Percentiles rank a stretch among this genome's conserved stretches.
These are phyloP conservation scores for Goniozus legneri DNA, from an alignment of 1,140 invertebrate genomes.

Conservation along the genomic window DNA sequence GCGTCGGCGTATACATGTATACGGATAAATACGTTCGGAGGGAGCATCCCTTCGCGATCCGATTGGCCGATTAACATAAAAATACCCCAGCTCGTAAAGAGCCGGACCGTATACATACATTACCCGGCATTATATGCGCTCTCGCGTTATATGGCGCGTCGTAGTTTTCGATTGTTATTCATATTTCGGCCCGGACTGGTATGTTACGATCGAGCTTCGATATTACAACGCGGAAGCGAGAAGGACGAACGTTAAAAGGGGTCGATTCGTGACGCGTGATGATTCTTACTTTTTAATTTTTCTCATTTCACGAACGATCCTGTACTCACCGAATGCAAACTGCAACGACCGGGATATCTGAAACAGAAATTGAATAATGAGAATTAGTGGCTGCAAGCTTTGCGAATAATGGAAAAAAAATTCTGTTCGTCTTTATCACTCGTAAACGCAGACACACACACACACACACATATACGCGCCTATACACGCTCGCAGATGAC, in stretches of 20 bases:
- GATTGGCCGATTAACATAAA: conserved; percentile 47
- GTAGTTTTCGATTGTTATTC: conserved; percentile 48
- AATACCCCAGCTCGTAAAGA: conserved; percentile 43
- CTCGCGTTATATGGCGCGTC: conserved; percentile 20
- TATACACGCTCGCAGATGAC: no score
- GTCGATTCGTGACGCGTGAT: not conserved
- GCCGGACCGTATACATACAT: conserved; percentile 29
- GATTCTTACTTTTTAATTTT: not conserved
- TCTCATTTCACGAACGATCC: no score
- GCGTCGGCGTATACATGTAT: conserved; percentile 16
- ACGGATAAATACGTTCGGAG: no score
- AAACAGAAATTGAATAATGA: not conserved
- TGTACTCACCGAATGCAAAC: no score
- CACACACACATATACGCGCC: conserved; percentile 19
- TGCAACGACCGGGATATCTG: not conserved
- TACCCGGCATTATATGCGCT: conserved; percentile 19
- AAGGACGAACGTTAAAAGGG: not conserved
- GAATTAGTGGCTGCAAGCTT: conserved; percentile 1
- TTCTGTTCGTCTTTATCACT: no score
- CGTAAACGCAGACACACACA: conserved; percentile 5
- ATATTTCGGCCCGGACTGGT: no score
- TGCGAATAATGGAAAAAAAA: not conserved
- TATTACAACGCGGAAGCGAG: no score
- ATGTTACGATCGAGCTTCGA: not conserved
- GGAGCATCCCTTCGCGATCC: conserved; percentile 14